phyloP scores from a whole-genome alignment of 2,888 invertebrate genomes.

The Brachypalpus laphriformis region DNA sequence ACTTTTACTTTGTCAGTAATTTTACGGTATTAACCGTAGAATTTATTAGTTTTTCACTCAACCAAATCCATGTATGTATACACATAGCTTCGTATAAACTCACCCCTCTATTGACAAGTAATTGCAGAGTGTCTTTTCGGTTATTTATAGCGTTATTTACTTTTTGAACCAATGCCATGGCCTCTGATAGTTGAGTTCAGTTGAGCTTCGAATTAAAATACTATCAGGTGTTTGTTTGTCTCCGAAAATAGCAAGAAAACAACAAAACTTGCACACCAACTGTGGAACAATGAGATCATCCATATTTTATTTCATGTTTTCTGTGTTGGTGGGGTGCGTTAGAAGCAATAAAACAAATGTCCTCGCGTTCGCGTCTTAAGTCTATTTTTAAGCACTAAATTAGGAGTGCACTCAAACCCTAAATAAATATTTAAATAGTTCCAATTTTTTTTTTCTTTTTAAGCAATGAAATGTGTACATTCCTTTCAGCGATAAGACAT shows the following conservation, averaged over 20 bases:
- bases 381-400: conserved; percentile 6
- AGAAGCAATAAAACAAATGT: not conserved
- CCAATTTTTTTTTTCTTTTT: not conserved
- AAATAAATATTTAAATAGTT: conserved; percentile 4
- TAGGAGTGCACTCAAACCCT: not conserved
- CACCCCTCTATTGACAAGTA: no score
- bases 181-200: conserved; percentile 7
- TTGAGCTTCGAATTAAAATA: conserved; percentile 16
- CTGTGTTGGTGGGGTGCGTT: not conserved
- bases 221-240: conserved; percentile 35
- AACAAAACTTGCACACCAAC: not conserved
- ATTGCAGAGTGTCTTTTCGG: no score
- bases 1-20: no score
- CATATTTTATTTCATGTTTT: conserved; percentile 7
- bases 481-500: not conserved
- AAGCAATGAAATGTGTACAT: not conserved
- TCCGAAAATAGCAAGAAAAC: conserved; percentile 25
- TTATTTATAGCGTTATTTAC: conserved; percentile 29
- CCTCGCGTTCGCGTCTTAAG: not conserved
- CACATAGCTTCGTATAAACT: no score
- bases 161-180: conserved; percentile 51
- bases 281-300: not conserved
- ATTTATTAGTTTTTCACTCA: no score
- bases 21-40: no score
- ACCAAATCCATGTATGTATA: no score